Evolutionary conservation across 2,888 invertebrate species (phyloP).

Genomic region (Synergus umbraculus): DNA sequence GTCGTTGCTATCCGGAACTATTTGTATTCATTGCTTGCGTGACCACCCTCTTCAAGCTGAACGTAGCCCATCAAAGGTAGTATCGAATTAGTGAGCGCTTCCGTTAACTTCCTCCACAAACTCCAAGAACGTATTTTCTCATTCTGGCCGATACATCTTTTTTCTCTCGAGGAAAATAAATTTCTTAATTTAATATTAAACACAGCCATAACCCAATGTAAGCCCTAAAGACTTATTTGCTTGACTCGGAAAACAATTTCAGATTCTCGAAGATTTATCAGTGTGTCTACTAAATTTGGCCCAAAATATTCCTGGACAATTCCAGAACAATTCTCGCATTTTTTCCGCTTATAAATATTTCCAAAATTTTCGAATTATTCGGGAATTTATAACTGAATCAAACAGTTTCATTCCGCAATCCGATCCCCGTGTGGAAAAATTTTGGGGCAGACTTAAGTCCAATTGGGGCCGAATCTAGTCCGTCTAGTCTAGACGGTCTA

Average conservation of each 20-base stretch:
- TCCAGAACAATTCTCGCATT: no score
- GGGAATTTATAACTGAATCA: no score
- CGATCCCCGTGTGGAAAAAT: no score
- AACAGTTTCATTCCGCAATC: no score
- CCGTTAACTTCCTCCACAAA: constrained; percentile 13
- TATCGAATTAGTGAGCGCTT: constrained; percentile 21
- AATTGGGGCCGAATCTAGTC: no score
- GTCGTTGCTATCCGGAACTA: neutral
- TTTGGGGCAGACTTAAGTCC: no score
- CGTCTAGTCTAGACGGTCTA: no score
- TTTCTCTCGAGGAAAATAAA: neutral
- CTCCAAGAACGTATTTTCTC: neutral
- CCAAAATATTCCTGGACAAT: no score
- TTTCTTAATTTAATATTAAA: neutral
- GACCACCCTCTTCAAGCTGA: constrained; percentile 19
- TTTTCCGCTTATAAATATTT: no score
- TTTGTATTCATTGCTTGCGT: constrained; percentile 35
- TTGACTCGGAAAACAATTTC: neutral
- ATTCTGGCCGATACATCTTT: neutral
- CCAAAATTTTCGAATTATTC: no score
- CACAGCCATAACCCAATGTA: neutral
- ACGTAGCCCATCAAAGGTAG: constrained; percentile 25
- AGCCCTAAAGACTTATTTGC: neutral
- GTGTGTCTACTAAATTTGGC: no score
- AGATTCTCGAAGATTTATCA: neutral